Evolutionary conservation across 2,888 invertebrate species (phyloP).

Genomic region (Lepas anatifera): DNA sequence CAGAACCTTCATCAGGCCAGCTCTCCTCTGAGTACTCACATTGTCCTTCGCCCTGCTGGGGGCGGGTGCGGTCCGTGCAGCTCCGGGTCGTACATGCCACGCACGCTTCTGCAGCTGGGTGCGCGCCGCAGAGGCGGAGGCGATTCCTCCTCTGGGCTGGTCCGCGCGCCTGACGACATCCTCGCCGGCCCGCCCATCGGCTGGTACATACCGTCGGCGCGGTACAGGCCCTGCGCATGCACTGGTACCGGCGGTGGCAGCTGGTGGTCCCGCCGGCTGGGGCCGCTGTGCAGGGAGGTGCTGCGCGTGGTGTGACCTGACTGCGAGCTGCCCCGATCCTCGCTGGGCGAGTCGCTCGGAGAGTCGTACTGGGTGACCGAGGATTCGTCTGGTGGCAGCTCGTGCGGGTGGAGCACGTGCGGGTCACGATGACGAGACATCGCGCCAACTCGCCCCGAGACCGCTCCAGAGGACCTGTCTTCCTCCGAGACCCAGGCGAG

Average conservation of each 20-base stretch:
- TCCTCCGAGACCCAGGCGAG: no score
- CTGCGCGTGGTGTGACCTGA: background rate
- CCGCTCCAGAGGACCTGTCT: no score
- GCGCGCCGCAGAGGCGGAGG: background rate
- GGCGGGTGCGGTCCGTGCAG: background rate
- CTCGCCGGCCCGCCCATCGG: background rate
- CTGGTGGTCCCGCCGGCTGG: background rate
- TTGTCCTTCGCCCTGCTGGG: background rate
- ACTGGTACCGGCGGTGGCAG: background rate
- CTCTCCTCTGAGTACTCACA: no score
- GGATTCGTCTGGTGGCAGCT: background rate
- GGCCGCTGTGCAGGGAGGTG: background rate
- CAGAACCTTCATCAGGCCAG: no score
- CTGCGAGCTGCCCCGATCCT: background rate
- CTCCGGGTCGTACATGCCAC: background rate
- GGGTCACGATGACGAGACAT: no score
- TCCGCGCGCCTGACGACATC: background rate
- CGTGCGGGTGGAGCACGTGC: background rate
- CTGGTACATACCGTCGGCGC: background rate
- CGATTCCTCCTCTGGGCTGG: background rate
- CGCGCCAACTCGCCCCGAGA: no score
- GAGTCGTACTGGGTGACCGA: constrained; percentile 1
- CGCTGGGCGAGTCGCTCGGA: background rate
- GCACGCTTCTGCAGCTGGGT: background rate
- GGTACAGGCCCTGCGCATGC: constrained; percentile 7